Evolutionary conservation across 2,113 vertebrate species (phyloP).

Genomic region (Corydoras sp.): DNA sequence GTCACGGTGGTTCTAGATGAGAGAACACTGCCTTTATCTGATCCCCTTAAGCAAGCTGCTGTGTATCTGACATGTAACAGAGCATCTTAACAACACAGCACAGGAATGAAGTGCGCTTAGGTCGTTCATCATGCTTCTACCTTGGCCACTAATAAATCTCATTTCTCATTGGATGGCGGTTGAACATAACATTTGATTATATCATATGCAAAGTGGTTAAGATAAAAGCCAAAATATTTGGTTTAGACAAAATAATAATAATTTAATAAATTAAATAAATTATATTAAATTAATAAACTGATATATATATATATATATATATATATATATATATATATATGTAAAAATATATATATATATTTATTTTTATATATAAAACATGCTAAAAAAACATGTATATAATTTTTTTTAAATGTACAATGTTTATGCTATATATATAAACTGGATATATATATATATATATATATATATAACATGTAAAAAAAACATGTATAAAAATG

Average conservation of each 20-base stretch:
- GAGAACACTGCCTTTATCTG: constrained; percentile 37
- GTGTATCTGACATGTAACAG: constrained; percentile 21
- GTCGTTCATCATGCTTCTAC: neutral
- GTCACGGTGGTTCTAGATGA: constrained; percentile 36
- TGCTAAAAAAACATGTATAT: no score
- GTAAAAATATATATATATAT: no score
- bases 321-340: no score
- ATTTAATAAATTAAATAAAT: neutral
- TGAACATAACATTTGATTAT: no score
- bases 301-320: no score
- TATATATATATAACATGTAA: no score
- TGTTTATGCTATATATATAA: no score
- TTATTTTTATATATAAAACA: no score
- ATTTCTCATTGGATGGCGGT: neutral
- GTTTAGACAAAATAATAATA: neutral
- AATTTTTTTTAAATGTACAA: no score
- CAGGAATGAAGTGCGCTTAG: constrained; percentile 20
- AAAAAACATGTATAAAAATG: no score
- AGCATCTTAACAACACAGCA: constrained; percentile 1
- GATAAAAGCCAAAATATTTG: neutral
- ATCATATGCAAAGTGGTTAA: neutral
- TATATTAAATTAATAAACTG: neutral
- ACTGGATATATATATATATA: no score
- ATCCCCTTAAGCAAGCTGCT: constrained; percentile 37
- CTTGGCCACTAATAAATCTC: neutral